Base-by-base conservation (phyloP, 1,140 invertebrate genomes). In the Antheraea mylitta region DNA sequence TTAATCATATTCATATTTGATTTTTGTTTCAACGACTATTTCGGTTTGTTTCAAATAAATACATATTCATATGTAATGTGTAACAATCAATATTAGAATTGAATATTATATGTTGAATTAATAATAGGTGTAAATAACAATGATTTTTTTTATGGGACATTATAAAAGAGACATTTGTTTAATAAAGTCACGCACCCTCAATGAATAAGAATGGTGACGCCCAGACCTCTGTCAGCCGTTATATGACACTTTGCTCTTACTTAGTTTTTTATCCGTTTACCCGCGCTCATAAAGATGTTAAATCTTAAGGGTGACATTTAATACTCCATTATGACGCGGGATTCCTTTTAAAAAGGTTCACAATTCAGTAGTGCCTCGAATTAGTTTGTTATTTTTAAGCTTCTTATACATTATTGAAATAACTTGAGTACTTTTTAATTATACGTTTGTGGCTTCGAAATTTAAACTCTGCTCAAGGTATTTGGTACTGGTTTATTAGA, bases 241-340 rank as follows among this genome's bases (percentile, higher is more conserved):
- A 78, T 67, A 72, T 62, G 78, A 78, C 69, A 76, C 73, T 76
- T 70, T 72, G 53, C 69, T 42, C 60, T 66, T 64, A 63, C 18
- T 53, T 68, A 62, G n/a, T 73, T 76, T 78, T 76, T 72, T 74
- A 75, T 76, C 72, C 68, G 58, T 64, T 53, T 53, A 45, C 67
- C 64, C 61, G 68, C 60, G 48, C 60, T 70, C 53, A 73, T 75
- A 77, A 77, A 79, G 72, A 76, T 71, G 42, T 74, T 81, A 74
- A 78, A 78, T 75, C 70, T 72, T 78, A 71, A 75, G 76, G 48
- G 73, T 38, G 79, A 77, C 71, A 79, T 77, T 81, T 77, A 76
- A 81, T 81, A 77, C 75, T 68, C 66, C 76, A 76, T 76, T 75
- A 75, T 78, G 70, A 78, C 69, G 67, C 69, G 58, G 71, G 67